phyloP scores from a whole-genome alignment of 2,113 vertebrate genomes.

The Seriola aureovittata region DNA sequence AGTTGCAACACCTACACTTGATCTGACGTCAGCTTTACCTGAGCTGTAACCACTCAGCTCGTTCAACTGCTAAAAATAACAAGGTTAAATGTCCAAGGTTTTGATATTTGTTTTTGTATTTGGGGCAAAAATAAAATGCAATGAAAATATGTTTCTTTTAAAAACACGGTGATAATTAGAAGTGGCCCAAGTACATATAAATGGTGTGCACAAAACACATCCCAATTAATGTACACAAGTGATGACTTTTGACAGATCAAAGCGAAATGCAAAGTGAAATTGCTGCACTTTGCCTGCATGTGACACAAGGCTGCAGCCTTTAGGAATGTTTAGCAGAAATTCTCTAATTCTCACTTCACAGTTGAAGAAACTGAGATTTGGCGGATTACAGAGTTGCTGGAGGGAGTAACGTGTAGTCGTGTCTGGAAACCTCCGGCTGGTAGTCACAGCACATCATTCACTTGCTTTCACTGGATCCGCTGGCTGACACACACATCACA shows the following conservation, averaged over 20 bases:
- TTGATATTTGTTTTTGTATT: not conserved
- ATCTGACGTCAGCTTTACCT: too few relatives aligned
- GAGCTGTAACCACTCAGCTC: too few relatives aligned
- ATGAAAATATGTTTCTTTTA: too few relatives aligned
- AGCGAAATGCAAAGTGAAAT: constrained; percentile 14
- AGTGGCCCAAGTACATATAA: not conserved
- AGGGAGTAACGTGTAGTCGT: constrained; percentile 41
- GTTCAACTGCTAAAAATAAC: too few relatives aligned
- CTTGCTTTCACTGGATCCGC: constrained; percentile 18
- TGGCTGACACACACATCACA: constrained; percentile 39
- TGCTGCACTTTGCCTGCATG: not conserved
- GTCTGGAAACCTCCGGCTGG: constrained; percentile 32
- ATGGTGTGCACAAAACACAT: constrained; percentile 9
- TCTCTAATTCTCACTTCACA: constrained; percentile 16
- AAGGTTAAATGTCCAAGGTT: not conserved
- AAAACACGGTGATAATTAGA: not conserved
- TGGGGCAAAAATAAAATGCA: not conserved
- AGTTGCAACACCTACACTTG: too few relatives aligned
- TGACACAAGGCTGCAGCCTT: constrained; percentile 7
- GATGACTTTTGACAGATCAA: constrained; percentile 27
- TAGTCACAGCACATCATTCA: constrained; percentile 51
- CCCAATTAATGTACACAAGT: constrained; percentile 6
- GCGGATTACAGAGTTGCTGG: constrained; percentile 53
- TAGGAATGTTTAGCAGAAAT: constrained; percentile 26
- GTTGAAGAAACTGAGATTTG: constrained; percentile 43